Base-by-base conservation (phyloP, 2,888 invertebrate species). In the Sinodicranocentrus sp. region DNA sequence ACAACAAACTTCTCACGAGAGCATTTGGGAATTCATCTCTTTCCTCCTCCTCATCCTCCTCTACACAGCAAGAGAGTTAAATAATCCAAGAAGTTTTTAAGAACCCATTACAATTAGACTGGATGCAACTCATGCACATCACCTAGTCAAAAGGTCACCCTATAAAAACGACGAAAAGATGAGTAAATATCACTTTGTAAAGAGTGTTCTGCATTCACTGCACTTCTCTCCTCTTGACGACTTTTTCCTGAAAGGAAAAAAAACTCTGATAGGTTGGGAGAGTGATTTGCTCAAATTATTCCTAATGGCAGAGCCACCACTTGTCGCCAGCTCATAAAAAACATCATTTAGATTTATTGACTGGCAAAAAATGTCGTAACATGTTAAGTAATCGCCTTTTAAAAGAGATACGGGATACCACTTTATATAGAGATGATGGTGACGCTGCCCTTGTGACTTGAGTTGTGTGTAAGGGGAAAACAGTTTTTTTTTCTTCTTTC, bases 81-180 rank as follows among this genome's bases (percentile, higher is more conserved):
- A 75, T 84, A 73, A 75, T 84, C 80, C 83, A 83, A 76, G 44
- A 85, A 84, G 72, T 85, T 85, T 83, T 84, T 84, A 85, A 70
- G 78, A 78, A 39, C 70, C 78, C 70, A 78, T 44, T 63, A 19
- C 63, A 63, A 63, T 63, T 63, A 63, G 28, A 33, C n/a, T 63
- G 21, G 25, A n/a, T 63, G 39, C 33, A 19, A 33, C 17, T 63
- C 63, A 63, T 63, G 33, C 63, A 63, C 33, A 28, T 13, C 33
- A 63, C 19, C 17, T n/a, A 15, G 33, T 63, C 17, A 63, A 63
- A 39, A 63, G 63, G 63, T 63, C 63, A 63, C 33, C 33, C 5
- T 33, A 33, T 33, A 33, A 33, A 33, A 10, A 10, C 33, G 10
- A 10, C 10, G 33, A 33, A 33, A 10, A 33, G 33, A 33, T 33